Conservation (phyloP, 2,888 invertebrate genomes). For the Apotomis capreana region DNA sequence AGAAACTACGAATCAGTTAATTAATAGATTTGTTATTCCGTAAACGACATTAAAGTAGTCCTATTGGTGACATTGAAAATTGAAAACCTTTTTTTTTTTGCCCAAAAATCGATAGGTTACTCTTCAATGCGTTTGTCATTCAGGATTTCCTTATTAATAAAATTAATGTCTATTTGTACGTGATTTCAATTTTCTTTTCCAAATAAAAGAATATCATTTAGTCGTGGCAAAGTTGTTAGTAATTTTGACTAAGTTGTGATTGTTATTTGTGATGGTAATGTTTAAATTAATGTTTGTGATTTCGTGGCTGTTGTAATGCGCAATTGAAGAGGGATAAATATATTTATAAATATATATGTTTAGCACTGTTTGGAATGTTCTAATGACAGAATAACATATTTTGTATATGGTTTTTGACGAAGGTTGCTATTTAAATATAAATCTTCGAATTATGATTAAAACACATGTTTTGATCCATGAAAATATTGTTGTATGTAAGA, state of each 20-base stretch:
- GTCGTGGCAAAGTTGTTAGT: neutral
- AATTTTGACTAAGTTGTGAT: conserved; percentile 35
- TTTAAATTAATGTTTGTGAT: conserved; percentile 52
- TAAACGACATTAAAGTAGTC: no score
- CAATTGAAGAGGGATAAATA: conserved; percentile 21
- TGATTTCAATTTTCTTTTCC: no score
- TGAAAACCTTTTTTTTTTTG: no score
- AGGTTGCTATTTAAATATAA: conserved; percentile 1
- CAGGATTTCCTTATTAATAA: no score
- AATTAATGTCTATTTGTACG: no score
- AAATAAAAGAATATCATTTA: no score
- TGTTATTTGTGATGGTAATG: conserved; percentile 52
- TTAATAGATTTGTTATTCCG: no score
- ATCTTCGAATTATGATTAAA: conserved; percentile 3
- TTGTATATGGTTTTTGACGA: conserved; percentile 34
- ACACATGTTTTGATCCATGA: neutral
- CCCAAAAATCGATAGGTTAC: no score
- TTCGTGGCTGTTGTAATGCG: conserved; percentile 55
- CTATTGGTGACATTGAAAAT: no score
- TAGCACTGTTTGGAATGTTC: conserved; percentile 24
- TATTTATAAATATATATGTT: conserved; percentile 27
- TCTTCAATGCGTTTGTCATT: no score
- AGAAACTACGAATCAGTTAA: no score
- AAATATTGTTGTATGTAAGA: conserved; percentile 16
- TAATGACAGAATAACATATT: conserved; percentile 32